Conservation (phyloP, 2,888 invertebrate genomes). For the Nephrotoma flavescens region DNA sequence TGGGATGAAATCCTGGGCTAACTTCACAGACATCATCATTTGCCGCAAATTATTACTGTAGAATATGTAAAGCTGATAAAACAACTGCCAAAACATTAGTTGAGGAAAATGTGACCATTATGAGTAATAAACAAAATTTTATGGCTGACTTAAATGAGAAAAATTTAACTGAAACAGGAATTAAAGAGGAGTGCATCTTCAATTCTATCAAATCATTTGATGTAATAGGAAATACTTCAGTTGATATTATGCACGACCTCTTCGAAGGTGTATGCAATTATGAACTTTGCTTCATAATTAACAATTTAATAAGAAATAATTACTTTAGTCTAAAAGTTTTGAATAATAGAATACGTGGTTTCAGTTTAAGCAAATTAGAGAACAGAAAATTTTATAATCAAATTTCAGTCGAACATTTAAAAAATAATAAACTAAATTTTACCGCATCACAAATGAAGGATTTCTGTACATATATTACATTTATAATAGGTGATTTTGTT, state of each 20-base stretch:
- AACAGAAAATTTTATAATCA: neutral
- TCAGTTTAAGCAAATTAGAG: neutral
- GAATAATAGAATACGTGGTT: slow-evolving; percentile 5
- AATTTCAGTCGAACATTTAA: slow-evolving; percentile 6
- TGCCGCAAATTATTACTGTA: slow-evolving; percentile 8
- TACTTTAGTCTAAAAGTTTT: slow-evolving; percentile 6
- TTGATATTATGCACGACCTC: slow-evolving; percentile 15
- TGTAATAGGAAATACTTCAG: slow-evolving; percentile 10
- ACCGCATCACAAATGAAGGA: slow-evolving; percentile 11
- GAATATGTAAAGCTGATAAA: slow-evolving; percentile 9
- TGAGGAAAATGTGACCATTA: slow-evolving; percentile 4
- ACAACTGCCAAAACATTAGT: slow-evolving; percentile 6
- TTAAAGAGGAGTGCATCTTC: slow-evolving; percentile 11
- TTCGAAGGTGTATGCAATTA: neutral
- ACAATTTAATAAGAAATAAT: slow-evolving; percentile 9
- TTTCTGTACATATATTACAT: slow-evolving; percentile 9
- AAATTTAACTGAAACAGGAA: slow-evolving; percentile 8
- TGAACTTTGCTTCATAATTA: slow-evolving; percentile 10
- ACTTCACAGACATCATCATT: too few relatives aligned
- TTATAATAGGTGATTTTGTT: slow-evolving; percentile 10
- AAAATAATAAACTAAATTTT: slow-evolving; percentile 11
- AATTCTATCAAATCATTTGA: slow-evolving; percentile 11
- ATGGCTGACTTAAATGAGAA: neutral
- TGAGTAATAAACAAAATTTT: slow-evolving; percentile 8
- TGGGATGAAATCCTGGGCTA: too few relatives aligned